Percentiles rank a stretch among this genome's conserved stretches.
These are phyloP conservation scores for Endotricha flammealis DNA, from an alignment of 2,888 invertebrate genomes.

Conservation along the genomic window DNA sequence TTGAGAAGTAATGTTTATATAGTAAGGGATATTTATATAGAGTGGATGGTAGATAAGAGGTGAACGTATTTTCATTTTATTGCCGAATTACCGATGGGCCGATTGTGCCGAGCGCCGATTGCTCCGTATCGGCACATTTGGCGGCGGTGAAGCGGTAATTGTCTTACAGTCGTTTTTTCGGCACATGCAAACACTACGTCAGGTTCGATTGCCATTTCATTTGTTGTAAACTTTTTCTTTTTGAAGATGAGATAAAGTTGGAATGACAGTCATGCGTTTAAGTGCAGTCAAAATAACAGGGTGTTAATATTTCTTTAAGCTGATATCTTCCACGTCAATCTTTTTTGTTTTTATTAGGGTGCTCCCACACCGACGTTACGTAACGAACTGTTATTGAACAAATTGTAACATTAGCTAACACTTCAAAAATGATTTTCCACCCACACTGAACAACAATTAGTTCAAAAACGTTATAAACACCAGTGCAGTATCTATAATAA, in stretches of 20 bases:
- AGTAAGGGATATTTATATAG: conserved; percentile 67
- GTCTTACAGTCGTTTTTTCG: conserved; percentile 56
- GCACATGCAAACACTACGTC: conserved; percentile 39
- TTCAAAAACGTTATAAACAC: too few relatives aligned
- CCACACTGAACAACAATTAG: too few relatives aligned
- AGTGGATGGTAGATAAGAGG: conserved; percentile 71
- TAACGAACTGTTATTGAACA: too few relatives aligned
- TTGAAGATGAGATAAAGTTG: background rate
- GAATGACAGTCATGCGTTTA: background rate
- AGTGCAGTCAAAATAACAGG: background rate
- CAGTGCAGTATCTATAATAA: too few relatives aligned
- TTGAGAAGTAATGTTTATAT: conserved; percentile 58
- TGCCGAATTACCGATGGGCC: conserved; percentile 77
- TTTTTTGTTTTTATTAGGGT: too few relatives aligned
- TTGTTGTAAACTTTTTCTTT: background rate
- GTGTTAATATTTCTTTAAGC: too few relatives aligned
- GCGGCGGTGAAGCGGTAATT: conserved; percentile 56
- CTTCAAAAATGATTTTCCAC: too few relatives aligned
- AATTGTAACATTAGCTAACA: too few relatives aligned
- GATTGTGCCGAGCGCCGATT: conserved; percentile 61
- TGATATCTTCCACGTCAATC: too few relatives aligned
- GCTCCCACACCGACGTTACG: too few relatives aligned
- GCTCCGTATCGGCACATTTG: conserved; percentile 66
- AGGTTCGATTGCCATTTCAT: background rate
- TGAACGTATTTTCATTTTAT: conserved; percentile 78